Conservation (phyloP, 2,113 vertebrate species). For the Murina feae region DNA sequence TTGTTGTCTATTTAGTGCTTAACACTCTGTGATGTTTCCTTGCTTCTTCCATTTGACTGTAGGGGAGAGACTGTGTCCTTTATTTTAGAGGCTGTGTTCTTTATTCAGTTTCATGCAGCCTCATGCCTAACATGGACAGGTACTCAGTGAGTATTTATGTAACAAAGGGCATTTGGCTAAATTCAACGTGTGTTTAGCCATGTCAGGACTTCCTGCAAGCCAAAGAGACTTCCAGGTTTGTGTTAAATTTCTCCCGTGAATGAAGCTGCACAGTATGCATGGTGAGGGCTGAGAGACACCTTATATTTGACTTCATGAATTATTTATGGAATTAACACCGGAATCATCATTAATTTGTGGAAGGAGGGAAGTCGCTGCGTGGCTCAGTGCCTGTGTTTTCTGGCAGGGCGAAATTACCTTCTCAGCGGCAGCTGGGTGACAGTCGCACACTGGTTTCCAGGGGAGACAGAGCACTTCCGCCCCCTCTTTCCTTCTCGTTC, state of each 20-base stretch:
- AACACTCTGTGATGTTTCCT: neutral
- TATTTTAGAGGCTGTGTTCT: neutral
- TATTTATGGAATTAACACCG: conserved; percentile 81
- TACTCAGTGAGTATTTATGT: neutral
- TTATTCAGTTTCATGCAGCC: neutral
- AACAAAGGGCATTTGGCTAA: conserved; percentile 27
- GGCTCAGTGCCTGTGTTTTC: conserved; percentile 38
- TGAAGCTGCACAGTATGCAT: conserved; percentile 58
- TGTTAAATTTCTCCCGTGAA: conserved; percentile 70
- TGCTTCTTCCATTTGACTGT: neutral
- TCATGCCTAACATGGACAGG: neutral
- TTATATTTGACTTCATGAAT: conserved; percentile 82
- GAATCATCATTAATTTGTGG: conserved; percentile 81
- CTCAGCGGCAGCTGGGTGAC: neutral
- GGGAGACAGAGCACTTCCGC: conserved; percentile 9
- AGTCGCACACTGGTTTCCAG: conserved; percentile 35
- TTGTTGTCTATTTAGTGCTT: neutral
- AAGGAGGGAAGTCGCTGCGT: conserved; percentile 24
- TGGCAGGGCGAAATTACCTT: conserved; percentile 56
- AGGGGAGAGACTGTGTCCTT: neutral
- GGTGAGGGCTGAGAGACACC: conserved; percentile 53
- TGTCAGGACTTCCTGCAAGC: conserved; percentile 1
- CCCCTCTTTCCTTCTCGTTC: neutral
- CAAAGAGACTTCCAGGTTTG: conserved; percentile 53
- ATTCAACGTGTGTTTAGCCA: neutral